phyloP scores from a whole-genome alignment of 2,888 invertebrate genomes.

The Drosophila fulvimacula region DNA sequence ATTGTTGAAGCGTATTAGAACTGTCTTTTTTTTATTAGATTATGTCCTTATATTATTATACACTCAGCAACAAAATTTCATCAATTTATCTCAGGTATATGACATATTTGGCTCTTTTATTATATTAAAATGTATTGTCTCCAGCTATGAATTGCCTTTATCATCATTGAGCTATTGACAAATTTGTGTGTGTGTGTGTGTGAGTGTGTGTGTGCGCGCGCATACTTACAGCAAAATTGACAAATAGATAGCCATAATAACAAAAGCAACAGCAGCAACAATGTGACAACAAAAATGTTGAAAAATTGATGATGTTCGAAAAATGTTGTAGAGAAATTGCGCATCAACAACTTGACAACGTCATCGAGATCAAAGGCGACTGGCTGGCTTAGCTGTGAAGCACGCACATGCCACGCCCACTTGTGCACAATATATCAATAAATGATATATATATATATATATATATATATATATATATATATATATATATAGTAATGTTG shows the following conservation, averaged over 20 bases:
- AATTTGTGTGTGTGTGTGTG: slow-evolving; percentile 48
- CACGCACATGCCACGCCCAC: slow-evolving; percentile 29
- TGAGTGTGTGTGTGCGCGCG: slow-evolving; percentile 35
- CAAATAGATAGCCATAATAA: slow-evolving; percentile 46
- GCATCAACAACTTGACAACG: slow-evolving; percentile 67
- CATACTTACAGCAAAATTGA: slow-evolving; percentile 48
- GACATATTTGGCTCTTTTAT: background rate
- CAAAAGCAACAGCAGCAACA: slow-evolving; percentile 35
- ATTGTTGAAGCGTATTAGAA: background rate
- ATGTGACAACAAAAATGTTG: slow-evolving; percentile 32
- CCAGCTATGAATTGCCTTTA: slow-evolving; percentile 20
- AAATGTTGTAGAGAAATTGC: slow-evolving; percentile 71
- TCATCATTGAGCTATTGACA: slow-evolving; percentile 34
- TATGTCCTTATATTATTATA: background rate
- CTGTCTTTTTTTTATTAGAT: slow-evolving; percentile 1
- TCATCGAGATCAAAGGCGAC: slow-evolving; percentile 72
- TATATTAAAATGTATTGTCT: slow-evolving; percentile 17
- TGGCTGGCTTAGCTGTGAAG: slow-evolving; percentile 58
- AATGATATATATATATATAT: background rate
- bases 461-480: background rate
- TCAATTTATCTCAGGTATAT: slow-evolving; percentile 2
- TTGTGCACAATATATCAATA: slow-evolving; percentile 1
- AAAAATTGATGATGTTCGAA: slow-evolving; percentile 73
- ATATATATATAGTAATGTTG: slow-evolving; percentile 27
- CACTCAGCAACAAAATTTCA: slow-evolving; percentile 1